A percentile compares a stretch with the other conserved stretches of the same genome.
phyloP scores from a whole-genome alignment of 2,113 vertebrate species.

The Anoura caudifer region DNA sequence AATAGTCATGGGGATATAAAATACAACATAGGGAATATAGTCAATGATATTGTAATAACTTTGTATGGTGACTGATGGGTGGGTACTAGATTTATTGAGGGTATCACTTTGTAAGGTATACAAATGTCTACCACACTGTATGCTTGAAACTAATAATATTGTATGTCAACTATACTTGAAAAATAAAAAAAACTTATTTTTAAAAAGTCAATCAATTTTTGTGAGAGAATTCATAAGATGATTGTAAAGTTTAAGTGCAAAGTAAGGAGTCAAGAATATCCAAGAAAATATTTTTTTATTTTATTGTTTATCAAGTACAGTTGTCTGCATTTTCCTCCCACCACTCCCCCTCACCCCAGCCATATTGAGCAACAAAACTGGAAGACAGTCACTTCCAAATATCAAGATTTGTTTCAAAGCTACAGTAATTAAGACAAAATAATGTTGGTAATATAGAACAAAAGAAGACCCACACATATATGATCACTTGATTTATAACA shows the following conservation, averaged over 20 bases:
- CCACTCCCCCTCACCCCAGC: too few species aligned
- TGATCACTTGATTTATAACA: neutral
- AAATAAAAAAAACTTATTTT: neutral
- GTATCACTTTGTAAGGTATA: neutral
- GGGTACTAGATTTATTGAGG: neutral
- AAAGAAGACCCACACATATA: neutral
- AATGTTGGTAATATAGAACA: neutral
- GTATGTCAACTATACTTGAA: neutral
- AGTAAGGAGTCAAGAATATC: neutral
- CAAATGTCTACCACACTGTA: neutral
- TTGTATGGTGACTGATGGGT: neutral
- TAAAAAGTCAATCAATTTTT: neutral
- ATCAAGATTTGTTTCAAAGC: conserved; percentile 1
- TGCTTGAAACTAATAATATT: neutral
- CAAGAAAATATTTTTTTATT: neutral
- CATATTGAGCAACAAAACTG: neutral
- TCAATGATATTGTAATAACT: neutral
- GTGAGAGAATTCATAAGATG: neutral
- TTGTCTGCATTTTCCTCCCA: too few species aligned
- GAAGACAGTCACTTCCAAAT: neutral
- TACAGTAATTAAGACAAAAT: neutral
- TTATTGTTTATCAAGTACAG: too few species aligned
- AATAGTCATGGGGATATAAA: neutral
- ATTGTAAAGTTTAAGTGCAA: neutral
- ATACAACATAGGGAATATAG: neutral